A percentile compares a stretch with the other conserved stretches of the same genome.
These are phyloP conservation scores for Drosophila neocordata DNA, from an alignment of 1,140 invertebrate species.

Conservation along the genomic window DNA sequence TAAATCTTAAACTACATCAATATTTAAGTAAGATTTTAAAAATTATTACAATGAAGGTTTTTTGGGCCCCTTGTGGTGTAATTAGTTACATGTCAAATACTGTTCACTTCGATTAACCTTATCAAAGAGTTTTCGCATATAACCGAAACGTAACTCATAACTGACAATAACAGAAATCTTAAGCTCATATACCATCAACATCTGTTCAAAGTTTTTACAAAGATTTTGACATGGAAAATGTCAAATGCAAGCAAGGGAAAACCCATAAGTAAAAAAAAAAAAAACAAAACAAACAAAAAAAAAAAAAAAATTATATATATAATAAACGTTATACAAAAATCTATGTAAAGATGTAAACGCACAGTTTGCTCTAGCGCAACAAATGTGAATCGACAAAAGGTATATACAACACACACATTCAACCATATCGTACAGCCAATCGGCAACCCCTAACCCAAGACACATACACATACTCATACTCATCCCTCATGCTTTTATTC, in stretches of 20 bases:
- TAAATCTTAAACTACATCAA: too few species aligned
- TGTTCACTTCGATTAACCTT: not conserved
- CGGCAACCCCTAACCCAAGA: conserved; percentile 1
- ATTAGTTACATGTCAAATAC: conserved; percentile 1
- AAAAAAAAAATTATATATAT: conserved; percentile 44
- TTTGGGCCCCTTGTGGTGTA: not conserved
- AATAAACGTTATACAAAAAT: not conserved
- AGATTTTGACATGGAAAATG: conserved; percentile 10
- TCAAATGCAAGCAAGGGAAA: conserved; percentile 6
- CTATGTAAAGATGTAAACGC: not conserved
- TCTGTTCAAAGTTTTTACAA: not conserved
- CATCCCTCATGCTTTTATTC: too few species aligned
- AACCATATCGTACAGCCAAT: not conserved
- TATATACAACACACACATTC: not conserved
- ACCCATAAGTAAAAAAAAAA: conserved; percentile 23
- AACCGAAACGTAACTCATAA: not conserved
- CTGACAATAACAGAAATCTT: not conserved
- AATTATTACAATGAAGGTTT: too few species aligned
- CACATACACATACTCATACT: not conserved
- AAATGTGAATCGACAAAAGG: conserved; percentile 65
- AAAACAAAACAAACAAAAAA: conserved; percentile 54
- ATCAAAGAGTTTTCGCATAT: not conserved
- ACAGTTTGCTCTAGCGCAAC: conserved; percentile 62
- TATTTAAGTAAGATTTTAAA: too few species aligned
- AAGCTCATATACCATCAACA: not conserved